These are phyloP conservation scores for Leucophenga maculata DNA, from an alignment of 2,888 invertebrate genomes.

Conservation along the genomic window DNA sequence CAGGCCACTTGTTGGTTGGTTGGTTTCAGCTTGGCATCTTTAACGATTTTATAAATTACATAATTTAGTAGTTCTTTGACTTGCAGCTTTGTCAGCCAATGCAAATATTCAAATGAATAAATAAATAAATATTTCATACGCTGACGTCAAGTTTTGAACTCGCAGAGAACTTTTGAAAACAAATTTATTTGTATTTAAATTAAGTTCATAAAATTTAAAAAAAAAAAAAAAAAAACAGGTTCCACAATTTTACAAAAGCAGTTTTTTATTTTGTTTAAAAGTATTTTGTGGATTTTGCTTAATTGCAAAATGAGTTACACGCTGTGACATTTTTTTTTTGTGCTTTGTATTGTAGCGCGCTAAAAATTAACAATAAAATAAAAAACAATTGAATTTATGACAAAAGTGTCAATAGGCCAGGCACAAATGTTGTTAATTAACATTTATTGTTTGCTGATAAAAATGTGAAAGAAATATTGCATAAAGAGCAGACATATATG, in stretches of 20 bases:
- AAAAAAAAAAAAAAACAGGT: slow-evolving; percentile 45
- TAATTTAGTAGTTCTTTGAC: slow-evolving; percentile 42
- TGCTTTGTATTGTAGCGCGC: too few species aligned
- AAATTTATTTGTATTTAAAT: slow-evolving; percentile 31
- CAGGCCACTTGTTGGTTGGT: slow-evolving; percentile 25
- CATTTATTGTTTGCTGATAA: slow-evolving; percentile 59
- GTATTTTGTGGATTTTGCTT: neutral
- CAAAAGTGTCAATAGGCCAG: slow-evolving; percentile 56
- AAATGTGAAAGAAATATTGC: slow-evolving; percentile 26
- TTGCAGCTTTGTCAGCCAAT: slow-evolving; percentile 32
- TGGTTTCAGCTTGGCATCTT: slow-evolving; percentile 41
- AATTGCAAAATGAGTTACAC: neutral
- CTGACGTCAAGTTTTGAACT: slow-evolving; percentile 9
- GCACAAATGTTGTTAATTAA: slow-evolving; percentile 59
- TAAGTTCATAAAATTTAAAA: slow-evolving; percentile 25
- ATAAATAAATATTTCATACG: neutral
- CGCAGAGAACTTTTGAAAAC: neutral
- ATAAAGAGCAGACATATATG: neutral
- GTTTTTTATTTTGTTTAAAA: slow-evolving; percentile 24
- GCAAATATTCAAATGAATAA: neutral
- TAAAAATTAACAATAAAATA: neutral
- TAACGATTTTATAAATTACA: slow-evolving; percentile 51
- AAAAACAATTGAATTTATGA: slow-evolving; percentile 32
- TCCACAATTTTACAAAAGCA: slow-evolving; percentile 34
- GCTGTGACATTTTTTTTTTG: neutral